Base-by-base conservation (phyloP, 2,113 vertebrate genomes). In the Corythoichthys intestinalis region DNA sequence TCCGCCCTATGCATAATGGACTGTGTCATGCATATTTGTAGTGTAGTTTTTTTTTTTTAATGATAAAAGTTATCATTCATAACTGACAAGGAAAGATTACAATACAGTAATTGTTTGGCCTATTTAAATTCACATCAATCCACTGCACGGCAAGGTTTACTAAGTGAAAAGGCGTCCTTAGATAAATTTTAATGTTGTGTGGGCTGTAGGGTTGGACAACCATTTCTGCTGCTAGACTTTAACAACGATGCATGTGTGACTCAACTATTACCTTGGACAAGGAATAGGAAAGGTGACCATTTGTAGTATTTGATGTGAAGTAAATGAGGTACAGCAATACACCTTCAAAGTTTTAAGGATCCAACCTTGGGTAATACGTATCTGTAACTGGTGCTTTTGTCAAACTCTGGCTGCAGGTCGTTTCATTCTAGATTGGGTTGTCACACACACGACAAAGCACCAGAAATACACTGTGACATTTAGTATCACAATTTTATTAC, bases 401-500 rank as follows among this genome's bases (percentile, higher is more conserved):
- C 10, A 1, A 34, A 28, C 61, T 76, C 71, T 52, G 71, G 66
- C 10, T 53, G 66, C 2, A 38, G 13, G 4, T n/a, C n/a, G 9
- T 63, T 46, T 8, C 34, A 15, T 20, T 63, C 38, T 41, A 41
- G 39, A 34, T 52, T 14, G 13, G 5, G 20, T 34, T 20, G 15
- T 13, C n/a, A 65, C 44, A 65, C 56, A 78, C 61, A 77, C 47
- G 52, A 72, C 41, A 48, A 79, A 69, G 66, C 10, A 65, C 58
- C 74, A 86, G 70, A 65, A 75, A 73, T 49, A 68, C 85, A 80
- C 75, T 56, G 72, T 72, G 77, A 79, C 79, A 66, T 90, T 83
- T 84, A 82, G 87, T 92, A 92, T 92, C 86, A 92, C 91, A 93
- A 92, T 92, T 92, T 93, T 93, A 92, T 93, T 92, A 92, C 77